phyloP scores from a whole-genome alignment of 37 sponge, comb jelly and placozoan species.

The Crambe crambe region DNA sequence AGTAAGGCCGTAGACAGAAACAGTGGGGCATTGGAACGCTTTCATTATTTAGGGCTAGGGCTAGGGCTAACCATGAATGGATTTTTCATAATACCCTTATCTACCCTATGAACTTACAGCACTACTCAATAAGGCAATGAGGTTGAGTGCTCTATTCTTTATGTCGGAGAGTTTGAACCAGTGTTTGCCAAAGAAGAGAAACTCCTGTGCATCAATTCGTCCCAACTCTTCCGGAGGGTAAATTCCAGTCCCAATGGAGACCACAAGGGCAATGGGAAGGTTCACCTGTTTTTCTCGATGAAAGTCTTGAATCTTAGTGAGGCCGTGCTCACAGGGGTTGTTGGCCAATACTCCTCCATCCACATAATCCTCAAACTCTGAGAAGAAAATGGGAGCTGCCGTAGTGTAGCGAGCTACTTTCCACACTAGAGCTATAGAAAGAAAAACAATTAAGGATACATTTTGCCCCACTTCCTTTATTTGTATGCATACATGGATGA shows the following conservation, averaged over 20 bases:
- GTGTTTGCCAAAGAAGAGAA: slow-evolving; percentile 58
- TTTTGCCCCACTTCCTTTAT: no score
- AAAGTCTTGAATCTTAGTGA: slow-evolving; percentile 65
- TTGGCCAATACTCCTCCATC: slow-evolving; percentile 68
- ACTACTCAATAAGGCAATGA: slow-evolving; percentile 25
- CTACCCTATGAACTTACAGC: slow-evolving; percentile 57
- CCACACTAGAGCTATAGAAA: slow-evolving; percentile 30
- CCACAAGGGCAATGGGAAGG: slow-evolving; percentile 41
- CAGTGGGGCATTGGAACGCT: no score
- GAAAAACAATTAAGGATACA: no score
- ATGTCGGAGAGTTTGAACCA: slow-evolving; percentile 30
- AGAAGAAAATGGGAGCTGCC: slow-evolving; percentile 59
- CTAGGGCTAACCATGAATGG: no score
- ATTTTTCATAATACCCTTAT: neutral
- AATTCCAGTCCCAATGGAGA: slow-evolving; percentile 49
- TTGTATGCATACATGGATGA: no score
- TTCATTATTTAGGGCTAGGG: no score
- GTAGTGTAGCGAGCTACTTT: slow-evolving; percentile 50
- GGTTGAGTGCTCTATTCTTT: slow-evolving; percentile 22
- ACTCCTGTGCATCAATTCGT: slow-evolving; percentile 50
- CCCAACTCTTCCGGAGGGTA: slow-evolving; percentile 51
- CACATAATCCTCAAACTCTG: slow-evolving; percentile 55
- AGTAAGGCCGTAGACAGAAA: no score
- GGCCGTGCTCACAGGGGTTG: slow-evolving; percentile 64
- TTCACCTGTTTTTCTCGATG: slow-evolving; percentile 23